Conservation (phyloP, 2,113 vertebrate species). For the Phoxinus phoxinus region DNA sequence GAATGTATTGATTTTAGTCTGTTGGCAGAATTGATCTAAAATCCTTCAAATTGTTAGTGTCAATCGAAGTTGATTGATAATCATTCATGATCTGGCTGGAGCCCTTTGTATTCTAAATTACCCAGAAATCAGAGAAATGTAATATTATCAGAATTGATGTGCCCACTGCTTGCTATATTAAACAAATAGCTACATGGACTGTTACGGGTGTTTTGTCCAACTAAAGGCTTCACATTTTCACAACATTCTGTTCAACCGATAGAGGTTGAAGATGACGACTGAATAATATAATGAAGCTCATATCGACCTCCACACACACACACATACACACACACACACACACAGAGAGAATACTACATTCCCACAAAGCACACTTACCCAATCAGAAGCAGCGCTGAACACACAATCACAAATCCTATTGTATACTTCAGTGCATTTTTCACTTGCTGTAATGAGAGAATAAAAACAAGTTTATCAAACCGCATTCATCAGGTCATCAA, state of each 20-base stretch:
- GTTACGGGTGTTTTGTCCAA: background rate
- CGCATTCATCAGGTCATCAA: constrained; percentile 43
- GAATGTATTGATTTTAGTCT: background rate
- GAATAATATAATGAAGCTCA: background rate
- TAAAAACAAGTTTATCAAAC: constrained; percentile 46
- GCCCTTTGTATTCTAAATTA: background rate
- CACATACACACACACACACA: constrained; percentile 57
- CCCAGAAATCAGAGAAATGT: background rate
- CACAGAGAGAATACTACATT: constrained; percentile 5
- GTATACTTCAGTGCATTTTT: constrained; percentile 93
- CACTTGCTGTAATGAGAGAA: constrained; percentile 85
- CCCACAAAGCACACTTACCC: constrained; percentile 84
- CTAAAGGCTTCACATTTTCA: background rate
- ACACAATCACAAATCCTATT: constrained; percentile 87
- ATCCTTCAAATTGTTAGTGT: background rate
- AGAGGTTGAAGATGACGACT: background rate
- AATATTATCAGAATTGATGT: background rate
- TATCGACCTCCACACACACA: constrained; percentile 54
- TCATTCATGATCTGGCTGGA: background rate
- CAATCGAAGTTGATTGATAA: background rate
- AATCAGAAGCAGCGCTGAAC: constrained; percentile 89
- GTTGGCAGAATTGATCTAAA: background rate
- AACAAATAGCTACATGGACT: background rate
- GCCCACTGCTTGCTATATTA: background rate
- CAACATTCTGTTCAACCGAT: background rate